Evolutionary conservation across 2,113 vertebrate species (phyloP).

Genomic region (Tachysurus vachellii): DNA sequence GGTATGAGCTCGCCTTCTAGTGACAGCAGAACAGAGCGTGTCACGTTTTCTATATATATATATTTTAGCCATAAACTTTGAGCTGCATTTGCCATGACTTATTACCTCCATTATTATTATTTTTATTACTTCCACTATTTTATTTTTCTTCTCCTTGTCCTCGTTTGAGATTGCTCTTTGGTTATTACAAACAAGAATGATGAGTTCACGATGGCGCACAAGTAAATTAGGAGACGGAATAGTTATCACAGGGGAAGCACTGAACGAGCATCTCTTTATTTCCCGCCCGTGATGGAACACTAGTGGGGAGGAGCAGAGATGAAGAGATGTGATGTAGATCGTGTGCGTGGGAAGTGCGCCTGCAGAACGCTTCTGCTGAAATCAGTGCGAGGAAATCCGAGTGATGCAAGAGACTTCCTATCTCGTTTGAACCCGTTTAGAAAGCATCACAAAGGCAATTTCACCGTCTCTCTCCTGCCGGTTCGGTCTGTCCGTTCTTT

Average conservation of each 20-base stretch:
- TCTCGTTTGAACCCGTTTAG: constrained; percentile 14
- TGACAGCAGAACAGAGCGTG: neutral
- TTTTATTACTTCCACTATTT: constrained; percentile 37
- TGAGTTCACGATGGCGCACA: constrained; percentile 57
- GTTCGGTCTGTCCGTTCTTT: constrained; percentile 45
- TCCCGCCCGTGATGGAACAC: constrained; percentile 15
- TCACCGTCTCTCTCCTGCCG: constrained; percentile 1
- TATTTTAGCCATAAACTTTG: neutral
- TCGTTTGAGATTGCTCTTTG: constrained; percentile 58
- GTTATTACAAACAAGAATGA: constrained; percentile 54
- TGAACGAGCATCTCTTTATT: constrained; percentile 16
- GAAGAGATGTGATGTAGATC: constrained; percentile 9
- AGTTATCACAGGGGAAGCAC: neutral
- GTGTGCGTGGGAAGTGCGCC: constrained; percentile 12
- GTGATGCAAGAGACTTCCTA: constrained; percentile 23
- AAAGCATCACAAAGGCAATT: constrained; percentile 19
- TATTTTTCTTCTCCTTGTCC: constrained; percentile 62
- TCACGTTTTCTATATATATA: neutral
- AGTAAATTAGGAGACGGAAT: constrained; percentile 50
- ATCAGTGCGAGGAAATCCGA: constrained; percentile 54
- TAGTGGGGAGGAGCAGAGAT: neutral
- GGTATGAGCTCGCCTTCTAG: constrained; percentile 1
- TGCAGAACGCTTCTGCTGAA: constrained; percentile 62
- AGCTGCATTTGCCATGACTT: constrained; percentile 8
- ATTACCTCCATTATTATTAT: constrained; percentile 56